Conservation (phyloP, 1,140 invertebrate genomes). For the Pantala flavescens region DNA sequence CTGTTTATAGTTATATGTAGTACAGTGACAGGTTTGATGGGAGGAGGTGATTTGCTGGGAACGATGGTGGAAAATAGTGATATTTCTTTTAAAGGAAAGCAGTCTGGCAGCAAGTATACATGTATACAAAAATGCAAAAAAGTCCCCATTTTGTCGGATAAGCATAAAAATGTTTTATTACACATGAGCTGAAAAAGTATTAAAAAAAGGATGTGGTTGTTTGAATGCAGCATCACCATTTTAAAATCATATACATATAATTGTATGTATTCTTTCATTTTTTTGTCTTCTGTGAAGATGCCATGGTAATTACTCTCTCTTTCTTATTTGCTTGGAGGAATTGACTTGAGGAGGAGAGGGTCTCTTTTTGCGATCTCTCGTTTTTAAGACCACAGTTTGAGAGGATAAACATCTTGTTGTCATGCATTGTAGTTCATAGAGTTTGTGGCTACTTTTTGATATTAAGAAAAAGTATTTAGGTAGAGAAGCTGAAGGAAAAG, state of each 20-base stretch:
- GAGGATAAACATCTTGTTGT: not conserved
- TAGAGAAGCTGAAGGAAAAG: not conserved
- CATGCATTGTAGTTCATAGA: not conserved
- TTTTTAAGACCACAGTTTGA: not conserved
- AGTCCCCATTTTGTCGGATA: too few relatives aligned
- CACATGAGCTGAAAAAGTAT: not conserved
- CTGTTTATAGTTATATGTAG: not conserved
- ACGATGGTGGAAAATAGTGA: not conserved
- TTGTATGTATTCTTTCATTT: not conserved
- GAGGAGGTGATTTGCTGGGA: too few relatives aligned
- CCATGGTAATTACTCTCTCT: not conserved
- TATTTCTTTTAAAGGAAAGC: not conserved
- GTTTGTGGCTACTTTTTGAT: not conserved
- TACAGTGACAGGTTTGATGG: too few relatives aligned
- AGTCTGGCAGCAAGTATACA: not conserved
- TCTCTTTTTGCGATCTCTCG: not conserved
- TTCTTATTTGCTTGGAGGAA: not conserved
- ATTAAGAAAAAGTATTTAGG: not conserved
- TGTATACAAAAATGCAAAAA: too few relatives aligned
- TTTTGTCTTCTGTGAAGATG: conserved; percentile 9
- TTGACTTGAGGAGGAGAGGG: not conserved
- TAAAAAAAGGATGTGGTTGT: not conserved
- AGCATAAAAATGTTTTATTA: not conserved
- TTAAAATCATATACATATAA: not conserved
- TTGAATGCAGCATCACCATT: not conserved